Percentiles rank a stretch among this genome's conserved stretches.
Conservation (phyloP, 2,113 vertebrate species). For the Chaetorhynchus papuensis region DNA sequence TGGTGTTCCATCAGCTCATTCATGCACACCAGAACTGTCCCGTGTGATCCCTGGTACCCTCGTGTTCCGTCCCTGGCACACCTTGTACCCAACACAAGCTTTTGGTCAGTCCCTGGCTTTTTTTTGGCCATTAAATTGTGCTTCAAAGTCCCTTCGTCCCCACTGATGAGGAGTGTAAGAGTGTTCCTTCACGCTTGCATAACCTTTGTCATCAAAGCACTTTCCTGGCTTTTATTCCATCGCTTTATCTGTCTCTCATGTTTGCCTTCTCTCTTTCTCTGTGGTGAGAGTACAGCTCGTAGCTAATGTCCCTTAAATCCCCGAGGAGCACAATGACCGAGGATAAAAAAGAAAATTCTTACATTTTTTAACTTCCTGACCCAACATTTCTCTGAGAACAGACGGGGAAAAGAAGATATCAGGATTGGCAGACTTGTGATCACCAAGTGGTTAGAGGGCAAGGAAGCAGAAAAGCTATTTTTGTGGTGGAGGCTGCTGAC, state of each 20-base stretch:
- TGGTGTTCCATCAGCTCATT: neutral
- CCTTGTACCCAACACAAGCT: neutral
- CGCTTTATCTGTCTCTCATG: slow-evolving; percentile 55
- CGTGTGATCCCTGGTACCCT: neutral
- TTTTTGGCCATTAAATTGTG: slow-evolving; percentile 49
- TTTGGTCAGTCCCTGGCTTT: neutral
- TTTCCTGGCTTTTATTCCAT: slow-evolving; percentile 68
- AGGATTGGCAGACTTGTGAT: neutral
- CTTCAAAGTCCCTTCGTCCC: slow-evolving; percentile 44
- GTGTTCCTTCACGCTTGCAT: slow-evolving; percentile 55
- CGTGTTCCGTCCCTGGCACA: neutral
- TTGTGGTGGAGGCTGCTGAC: neutral
- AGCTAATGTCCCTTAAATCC: slow-evolving; percentile 63
- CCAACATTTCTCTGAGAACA: slow-evolving; percentile 3
- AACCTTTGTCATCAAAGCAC: slow-evolving; percentile 70
- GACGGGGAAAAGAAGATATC: neutral
- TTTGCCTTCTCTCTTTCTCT: slow-evolving; percentile 62
- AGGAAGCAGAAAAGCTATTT: slow-evolving; percentile 7
- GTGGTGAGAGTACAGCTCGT: neutral
- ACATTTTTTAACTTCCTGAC: slow-evolving; percentile 34
- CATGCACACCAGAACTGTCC: neutral
- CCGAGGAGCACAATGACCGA: neutral
- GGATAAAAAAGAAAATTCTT: slow-evolving; percentile 47
- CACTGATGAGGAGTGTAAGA: slow-evolving; percentile 24
- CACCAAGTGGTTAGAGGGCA: neutral